Base-by-base conservation (phyloP, 2,113 vertebrate genomes). In the Montifringilla adamsi region DNA sequence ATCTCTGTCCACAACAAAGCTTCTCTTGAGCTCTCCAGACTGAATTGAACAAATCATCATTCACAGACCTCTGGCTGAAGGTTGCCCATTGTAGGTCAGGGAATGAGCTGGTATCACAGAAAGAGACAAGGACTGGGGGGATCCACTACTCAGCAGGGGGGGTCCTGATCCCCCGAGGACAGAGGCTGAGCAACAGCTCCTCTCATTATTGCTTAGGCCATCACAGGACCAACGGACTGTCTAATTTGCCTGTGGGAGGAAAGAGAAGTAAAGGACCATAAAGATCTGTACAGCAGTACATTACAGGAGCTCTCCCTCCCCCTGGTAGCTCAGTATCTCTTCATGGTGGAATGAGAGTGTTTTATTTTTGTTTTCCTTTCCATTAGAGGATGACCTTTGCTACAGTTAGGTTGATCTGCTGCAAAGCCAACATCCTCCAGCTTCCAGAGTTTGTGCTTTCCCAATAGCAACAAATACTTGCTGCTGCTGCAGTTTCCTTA, bases 311-410 rank as follows among this genome's bases (percentile, higher is more conserved):
- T 64, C 62, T 79, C 53, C 47, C 92, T 94, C 92, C 79, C 60
- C 68, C 90, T 79, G 26, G 93, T 96, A 97, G 93, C 73, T 92
- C 85, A 50, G 56, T 84, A 87, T 92, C 92, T 92, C 79, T 26
- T 89, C 49, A 23, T 22, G 26, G 44, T 89, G 49, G 73, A 94
- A 75, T 3, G 43, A 92, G 86, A 96, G 93, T 87, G 72, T 47
- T 94, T 93, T 89, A 84, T 93, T 97, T 94, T 96, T 95, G 85
- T 97, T 97, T 96, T 97, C 87, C 79, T 95, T 95, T 94, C 88
- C 87, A 94, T 90, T 95, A 95, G 60, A 81, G 28, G 64, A 70
- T 96, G 95, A 97, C 95, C 93, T 94, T 90, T 96, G 76, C 85
- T 90, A 56, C 53, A 92, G 10, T 44, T 30, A 62, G 26, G 81